A percentile compares a stretch with the other conserved stretches of the same genome.
phyloP scores from a whole-genome alignment of 2,113 vertebrate species.

The Phylloscopus trochilus region DNA sequence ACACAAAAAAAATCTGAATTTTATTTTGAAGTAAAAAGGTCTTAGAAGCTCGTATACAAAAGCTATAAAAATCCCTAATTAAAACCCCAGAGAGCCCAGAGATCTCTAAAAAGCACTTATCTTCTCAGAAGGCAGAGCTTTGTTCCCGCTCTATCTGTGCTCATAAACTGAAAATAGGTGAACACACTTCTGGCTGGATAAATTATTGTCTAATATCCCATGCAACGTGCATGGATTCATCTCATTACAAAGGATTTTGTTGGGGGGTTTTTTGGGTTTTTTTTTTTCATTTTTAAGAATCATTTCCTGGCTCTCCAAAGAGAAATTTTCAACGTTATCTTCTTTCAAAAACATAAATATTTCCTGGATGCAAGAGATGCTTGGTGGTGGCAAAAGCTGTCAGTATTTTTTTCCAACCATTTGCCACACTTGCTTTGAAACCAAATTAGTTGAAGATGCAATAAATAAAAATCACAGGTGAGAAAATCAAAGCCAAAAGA shows the following conservation, averaged over 20 bases:
- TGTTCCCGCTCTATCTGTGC: conserved; percentile 13
- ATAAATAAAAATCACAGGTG: background rate
- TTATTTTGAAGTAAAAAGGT: conserved; percentile 51
- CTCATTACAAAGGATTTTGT: background rate
- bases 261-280: background rate
- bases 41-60: conserved; percentile 40
- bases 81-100: conserved; percentile 58
- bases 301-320: background rate
- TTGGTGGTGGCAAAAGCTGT: background rate
- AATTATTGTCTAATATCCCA: conserved; percentile 38
- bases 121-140: conserved; percentile 36
- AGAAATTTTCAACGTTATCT: background rate
- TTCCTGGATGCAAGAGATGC: background rate
- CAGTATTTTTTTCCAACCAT: background rate
- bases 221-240: background rate
- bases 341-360: background rate
- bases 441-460: background rate
- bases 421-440: background rate
- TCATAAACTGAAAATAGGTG: conserved; percentile 57
- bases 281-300: background rate
- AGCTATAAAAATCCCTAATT: conserved; percentile 62
- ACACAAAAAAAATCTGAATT: background rate
- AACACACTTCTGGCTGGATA: background rate
- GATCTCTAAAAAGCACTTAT: conserved; percentile 44
- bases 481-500: background rate